Base-by-base conservation (phyloP, 2,888 invertebrate species). In the Sminthurinus aureus region DNA sequence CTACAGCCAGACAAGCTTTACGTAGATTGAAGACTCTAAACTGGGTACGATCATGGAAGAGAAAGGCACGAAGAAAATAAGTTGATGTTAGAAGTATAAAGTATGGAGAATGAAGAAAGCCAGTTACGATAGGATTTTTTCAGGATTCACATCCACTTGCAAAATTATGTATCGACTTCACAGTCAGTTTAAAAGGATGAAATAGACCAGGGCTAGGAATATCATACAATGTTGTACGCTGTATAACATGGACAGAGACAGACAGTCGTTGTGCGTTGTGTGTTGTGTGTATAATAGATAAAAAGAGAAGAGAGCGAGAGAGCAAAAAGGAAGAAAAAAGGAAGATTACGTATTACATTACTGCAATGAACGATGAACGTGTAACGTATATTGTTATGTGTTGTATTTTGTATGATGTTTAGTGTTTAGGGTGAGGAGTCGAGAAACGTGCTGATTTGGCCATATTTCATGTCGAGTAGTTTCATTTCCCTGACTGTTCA, bases 381-480 rank as follows among this genome's bases (percentile, higher is more conserved):
- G 78, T 38, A 38, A 6, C 6, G 3, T 38, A 38, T 38, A 38
- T n/a, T n/a, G n/a, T n/a, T n/a, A n/a, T n/a, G n/a, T n/a, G 38
- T 38, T 38, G 38, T 1, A 38, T 38, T 1, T 38, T 38, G 38
- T 66, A 66, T 78, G 78, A 71, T 80, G 71, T 80, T 80, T 80
- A 69, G 80, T 80, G 71, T 80, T 80, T 80, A 69, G 80, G 80
- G 80, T 80, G 80, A 78, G 81, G 82, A 64, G 75, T 52, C 67
- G 76, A 79, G 79, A 82, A 82, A 78, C 81, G 85, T 83, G 85
- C 83, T 85, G 85, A 85, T 85, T 85, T 85, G 75, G 66, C 74
- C 85, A 83, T 85, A 85, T 85, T 85, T 85, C 85, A 85, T 79
- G 51, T 80, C 73, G 71, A 71, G 71, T 9, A 71, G 20, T 71